Evolutionary conservation across 1,140 invertebrate species (phyloP).

Genomic region (Leptinotarsa lineolata): DNA sequence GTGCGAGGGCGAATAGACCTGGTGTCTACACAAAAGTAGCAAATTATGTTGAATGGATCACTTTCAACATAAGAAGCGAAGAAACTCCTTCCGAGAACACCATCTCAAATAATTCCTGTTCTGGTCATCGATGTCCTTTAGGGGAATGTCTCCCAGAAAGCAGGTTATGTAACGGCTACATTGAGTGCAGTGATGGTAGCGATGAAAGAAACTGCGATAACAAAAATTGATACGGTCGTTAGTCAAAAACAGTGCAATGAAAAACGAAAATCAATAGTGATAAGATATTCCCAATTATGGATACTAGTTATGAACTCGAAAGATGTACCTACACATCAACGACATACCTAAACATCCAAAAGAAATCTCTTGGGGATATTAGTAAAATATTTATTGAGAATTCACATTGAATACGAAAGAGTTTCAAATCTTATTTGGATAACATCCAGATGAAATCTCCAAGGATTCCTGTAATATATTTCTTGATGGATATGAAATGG

Average conservation of each 20-base stretch:
- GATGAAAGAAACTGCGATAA: constrained; percentile 64
- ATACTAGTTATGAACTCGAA: too few species aligned
- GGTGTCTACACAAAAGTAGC: constrained; percentile 88
- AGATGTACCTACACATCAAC: too few species aligned
- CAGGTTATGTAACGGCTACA: constrained; percentile 74
- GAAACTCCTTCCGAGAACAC: constrained; percentile 47
- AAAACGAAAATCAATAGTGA: not conserved
- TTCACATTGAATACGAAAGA: too few species aligned
- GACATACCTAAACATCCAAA: too few species aligned
- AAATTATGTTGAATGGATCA: constrained; percentile 78
- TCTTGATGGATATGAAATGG: too few species aligned
- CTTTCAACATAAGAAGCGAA: constrained; percentile 49
- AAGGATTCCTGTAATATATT: too few species aligned
- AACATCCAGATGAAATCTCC: too few species aligned
- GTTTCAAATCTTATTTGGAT: too few species aligned
- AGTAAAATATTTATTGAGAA: too few species aligned
- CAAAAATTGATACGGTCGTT: too few species aligned
- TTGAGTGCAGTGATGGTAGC: constrained; percentile 76
- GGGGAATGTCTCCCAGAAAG: constrained; percentile 75
- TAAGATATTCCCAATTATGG: too few species aligned
- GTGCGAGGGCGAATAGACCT: constrained; percentile 79
- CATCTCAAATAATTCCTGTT: constrained; percentile 57
- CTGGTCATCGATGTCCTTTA: constrained; percentile 73
- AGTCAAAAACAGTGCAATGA: not conserved
- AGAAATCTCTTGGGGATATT: too few species aligned